Evolutionary conservation across 30 jellyfish, hydroid and myxozoan genomes (phyloP).

Genomic region (Hydra vulgaris): DNA sequence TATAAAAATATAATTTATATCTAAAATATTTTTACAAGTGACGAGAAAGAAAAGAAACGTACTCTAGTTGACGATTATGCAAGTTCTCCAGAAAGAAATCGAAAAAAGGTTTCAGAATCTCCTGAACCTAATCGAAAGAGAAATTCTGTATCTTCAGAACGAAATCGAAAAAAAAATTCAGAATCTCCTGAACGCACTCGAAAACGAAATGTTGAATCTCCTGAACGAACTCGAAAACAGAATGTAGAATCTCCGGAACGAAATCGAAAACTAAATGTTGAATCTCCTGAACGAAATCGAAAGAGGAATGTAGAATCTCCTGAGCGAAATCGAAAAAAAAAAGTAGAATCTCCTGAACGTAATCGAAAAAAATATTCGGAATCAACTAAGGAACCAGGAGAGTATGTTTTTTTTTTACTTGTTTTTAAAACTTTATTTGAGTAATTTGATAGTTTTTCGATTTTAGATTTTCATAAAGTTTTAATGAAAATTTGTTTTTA

Average conservation of each 20-base stretch:
- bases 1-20: too few relatives aligned
- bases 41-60: not conserved
- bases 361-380: not conserved
- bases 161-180: not conserved
- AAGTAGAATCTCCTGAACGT: slow-evolving; percentile 24
- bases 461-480: too few relatives aligned
- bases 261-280: too few relatives aligned
- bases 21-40: slow-evolving; percentile 4
- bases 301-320: too few relatives aligned
- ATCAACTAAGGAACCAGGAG: not conserved
- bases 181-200: not conserved
- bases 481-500: not conserved
- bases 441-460: too few relatives aligned
- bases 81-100: slow-evolving; percentile 13
- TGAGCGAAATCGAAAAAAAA: too few relatives aligned
- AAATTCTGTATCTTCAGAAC: not conserved
- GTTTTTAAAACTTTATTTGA: not conserved
- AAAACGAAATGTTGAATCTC: not conserved
- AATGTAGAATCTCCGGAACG: slow-evolving; percentile 24
- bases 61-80: slow-evolving; percentile 24
- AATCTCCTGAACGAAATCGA: slow-evolving; percentile 18
- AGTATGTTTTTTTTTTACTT: not conserved
- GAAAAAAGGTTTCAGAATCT: not conserved
- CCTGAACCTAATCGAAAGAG: not conserved
- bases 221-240: not conserved